Base-by-base conservation (phyloP, 2,888 invertebrate genomes). In the Pegoplata infirma region DNA sequence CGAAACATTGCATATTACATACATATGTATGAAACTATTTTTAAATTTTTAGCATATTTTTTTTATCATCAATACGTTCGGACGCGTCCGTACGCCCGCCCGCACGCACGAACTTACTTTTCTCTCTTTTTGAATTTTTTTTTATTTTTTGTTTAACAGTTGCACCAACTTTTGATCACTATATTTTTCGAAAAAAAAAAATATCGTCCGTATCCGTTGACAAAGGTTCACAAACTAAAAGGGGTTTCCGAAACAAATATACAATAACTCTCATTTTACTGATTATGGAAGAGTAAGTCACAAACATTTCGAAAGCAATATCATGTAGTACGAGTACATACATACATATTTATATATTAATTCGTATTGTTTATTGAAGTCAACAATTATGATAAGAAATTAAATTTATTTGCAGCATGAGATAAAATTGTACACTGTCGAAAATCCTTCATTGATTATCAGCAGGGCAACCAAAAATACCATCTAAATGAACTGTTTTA, bases 371-470 rank as follows among this genome's bases (percentile, higher is more conserved):
- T 63, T 79, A 66, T 72, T 64, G 76, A 74, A 77, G 61, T 28
- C 72, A 79, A 69, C 63, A 76, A 77, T 75, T 79, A 58, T 66
- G 82, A 82, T 82, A 82, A 82, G 80, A 82, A 82, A 78, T 76
- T 73, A 23, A 80, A 76, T 80, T 74, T 79, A 80, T 76, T 81
- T 79, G 67, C 79, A 74, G 68, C 59, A 59, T 64, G 80, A 81
- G 77, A 81, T 81, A 81, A 80, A 80, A 72, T 76, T 44, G 68
- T 67, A 75, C 69, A 68, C 40, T 66, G 69, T 59, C 12, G 36
- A 74, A 64, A 78, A 58, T 53, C 16, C 25, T 53, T 66, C 25
- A 47, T 12, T 12, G 25, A 4, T 16, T 17, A 14, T 44, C 14
- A 25, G 12, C 7, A n/a, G n/a, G n/a, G n/a, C n/a, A n/a, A n/a